Evolutionary conservation across 2,888 invertebrate genomes (phyloP).

Genomic region (Hedya salicella): DNA sequence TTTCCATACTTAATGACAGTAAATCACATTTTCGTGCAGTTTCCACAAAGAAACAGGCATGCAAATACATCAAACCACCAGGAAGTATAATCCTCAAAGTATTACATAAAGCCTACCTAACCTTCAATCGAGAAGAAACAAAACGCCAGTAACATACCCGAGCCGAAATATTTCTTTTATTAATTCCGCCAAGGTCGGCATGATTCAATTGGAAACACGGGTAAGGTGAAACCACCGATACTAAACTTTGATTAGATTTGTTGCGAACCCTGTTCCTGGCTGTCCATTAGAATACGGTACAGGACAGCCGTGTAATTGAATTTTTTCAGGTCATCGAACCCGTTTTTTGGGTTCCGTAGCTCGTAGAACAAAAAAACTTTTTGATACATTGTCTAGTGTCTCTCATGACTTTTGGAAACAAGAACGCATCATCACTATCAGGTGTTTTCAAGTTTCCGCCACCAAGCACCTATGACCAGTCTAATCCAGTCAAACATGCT

Average conservation of each 20-base stretch:
- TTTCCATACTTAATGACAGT: too few relatives aligned
- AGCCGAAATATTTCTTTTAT: slow-evolving; percentile 37
- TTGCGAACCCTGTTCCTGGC: slow-evolving; percentile 47
- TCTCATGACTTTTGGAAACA: too few relatives aligned
- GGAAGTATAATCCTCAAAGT: too few relatives aligned
- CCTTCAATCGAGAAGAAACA: slow-evolving; percentile 12
- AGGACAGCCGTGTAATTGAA: slow-evolving; percentile 69
- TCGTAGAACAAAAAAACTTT: slow-evolving; percentile 42
- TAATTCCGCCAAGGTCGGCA: slow-evolving; percentile 45
- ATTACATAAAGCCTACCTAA: slow-evolving; percentile 4
- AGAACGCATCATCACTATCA: too few relatives aligned
- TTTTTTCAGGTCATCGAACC: slow-evolving; percentile 64
- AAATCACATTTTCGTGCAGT: too few relatives aligned
- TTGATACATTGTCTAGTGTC: too few relatives aligned
- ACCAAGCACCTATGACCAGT: too few relatives aligned
- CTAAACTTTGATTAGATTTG: slow-evolving; percentile 66
- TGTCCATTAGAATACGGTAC: slow-evolving; percentile 65
- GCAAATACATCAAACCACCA: too few relatives aligned
- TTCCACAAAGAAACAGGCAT: too few relatives aligned
- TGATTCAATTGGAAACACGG: slow-evolving; percentile 46
- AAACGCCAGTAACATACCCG: slow-evolving; percentile 12
- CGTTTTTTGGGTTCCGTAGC: slow-evolving; percentile 39
- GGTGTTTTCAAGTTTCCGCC: too few relatives aligned
- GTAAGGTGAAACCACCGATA: slow-evolving; percentile 46
- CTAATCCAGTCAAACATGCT: too few relatives aligned